Conservation (phyloP, 1,140 invertebrate species). For the Cydia amplana region DNA sequence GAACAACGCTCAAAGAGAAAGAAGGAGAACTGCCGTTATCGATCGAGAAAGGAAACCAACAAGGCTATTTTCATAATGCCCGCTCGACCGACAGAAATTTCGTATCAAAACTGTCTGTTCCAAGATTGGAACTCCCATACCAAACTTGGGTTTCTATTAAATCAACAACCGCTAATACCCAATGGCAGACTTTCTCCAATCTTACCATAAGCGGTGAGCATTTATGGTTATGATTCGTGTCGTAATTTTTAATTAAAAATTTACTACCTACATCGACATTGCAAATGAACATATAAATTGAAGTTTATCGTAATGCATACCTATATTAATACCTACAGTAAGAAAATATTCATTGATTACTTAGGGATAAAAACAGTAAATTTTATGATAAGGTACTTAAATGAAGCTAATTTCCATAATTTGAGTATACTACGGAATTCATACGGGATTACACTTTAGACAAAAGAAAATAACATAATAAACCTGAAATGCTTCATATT, state of each 20-base stretch:
- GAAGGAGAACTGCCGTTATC: background rate
- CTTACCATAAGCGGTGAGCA: background rate
- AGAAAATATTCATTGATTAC: too few relatives aligned
- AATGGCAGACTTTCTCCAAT: slow-evolving; percentile 16
- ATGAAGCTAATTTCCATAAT: too few relatives aligned
- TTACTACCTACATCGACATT: background rate
- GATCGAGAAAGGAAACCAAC: background rate
- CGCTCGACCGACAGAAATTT: slow-evolving; percentile 1
- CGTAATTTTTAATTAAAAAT: slow-evolving; percentile 12
- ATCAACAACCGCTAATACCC: slow-evolving; percentile 12
- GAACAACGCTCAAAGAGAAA: background rate
- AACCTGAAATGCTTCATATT: too few relatives aligned
- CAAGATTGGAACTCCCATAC: slow-evolving; percentile 6
- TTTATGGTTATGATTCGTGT: slow-evolving; percentile 13
- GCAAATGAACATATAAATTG: background rate
- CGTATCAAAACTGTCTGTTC: background rate
- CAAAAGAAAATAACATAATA: too few relatives aligned
- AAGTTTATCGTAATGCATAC: too few relatives aligned
- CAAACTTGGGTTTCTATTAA: slow-evolving; percentile 9
- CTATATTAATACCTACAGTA: too few relatives aligned
- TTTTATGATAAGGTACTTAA: too few relatives aligned
- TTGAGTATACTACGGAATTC: too few relatives aligned
- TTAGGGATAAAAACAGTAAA: too few relatives aligned
- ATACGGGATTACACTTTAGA: too few relatives aligned
- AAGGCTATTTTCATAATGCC: slow-evolving; percentile 12